These are phyloP conservation scores for Physella acuta DNA, from an alignment of 1,140 invertebrate species.

Conservation along the genomic window DNA sequence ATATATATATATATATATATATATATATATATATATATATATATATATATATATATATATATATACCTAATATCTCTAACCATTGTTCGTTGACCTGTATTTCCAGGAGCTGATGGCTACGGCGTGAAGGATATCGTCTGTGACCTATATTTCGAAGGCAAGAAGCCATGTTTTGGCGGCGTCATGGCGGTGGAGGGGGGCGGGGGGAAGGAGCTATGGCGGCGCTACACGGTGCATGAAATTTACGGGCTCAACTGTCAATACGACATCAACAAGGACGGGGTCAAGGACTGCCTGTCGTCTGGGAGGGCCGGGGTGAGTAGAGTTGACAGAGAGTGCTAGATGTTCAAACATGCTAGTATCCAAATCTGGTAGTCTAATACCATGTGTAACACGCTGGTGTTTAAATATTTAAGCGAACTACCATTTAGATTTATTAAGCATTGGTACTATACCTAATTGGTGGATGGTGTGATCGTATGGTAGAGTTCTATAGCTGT, in stretches of 20 bases:
- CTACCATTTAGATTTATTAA: too few species aligned
- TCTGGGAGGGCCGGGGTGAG: constrained; percentile 74
- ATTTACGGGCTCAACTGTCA: constrained; percentile 77
- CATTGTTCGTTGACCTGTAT: too few species aligned
- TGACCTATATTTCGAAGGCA: constrained; percentile 69
- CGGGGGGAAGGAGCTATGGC: constrained; percentile 75
- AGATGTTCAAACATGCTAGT: too few species aligned
- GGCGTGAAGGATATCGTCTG: constrained; percentile 65
- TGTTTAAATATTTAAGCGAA: neutral
- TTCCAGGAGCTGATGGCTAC: constrained; percentile 63
- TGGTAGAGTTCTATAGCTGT: too few species aligned
- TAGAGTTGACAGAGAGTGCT: too few species aligned
- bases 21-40: too few species aligned
- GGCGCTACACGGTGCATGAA: constrained; percentile 72
- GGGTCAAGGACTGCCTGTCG: constrained; percentile 73
- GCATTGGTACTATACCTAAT: too few species aligned
- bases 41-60: too few species aligned
- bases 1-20: too few species aligned
- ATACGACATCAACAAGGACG: constrained; percentile 73
- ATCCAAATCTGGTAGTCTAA: too few species aligned
- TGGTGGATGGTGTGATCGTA: too few species aligned
- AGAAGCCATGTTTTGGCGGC: constrained; percentile 74
- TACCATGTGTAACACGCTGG: neutral
- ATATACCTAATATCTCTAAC: too few species aligned
- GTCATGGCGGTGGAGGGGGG: constrained; percentile 75